Percentiles rank a stretch among this genome's conserved stretches.
Evolutionary conservation across 2,888 invertebrate genomes (phyloP).

Genomic region (Heliconius aoede): DNA sequence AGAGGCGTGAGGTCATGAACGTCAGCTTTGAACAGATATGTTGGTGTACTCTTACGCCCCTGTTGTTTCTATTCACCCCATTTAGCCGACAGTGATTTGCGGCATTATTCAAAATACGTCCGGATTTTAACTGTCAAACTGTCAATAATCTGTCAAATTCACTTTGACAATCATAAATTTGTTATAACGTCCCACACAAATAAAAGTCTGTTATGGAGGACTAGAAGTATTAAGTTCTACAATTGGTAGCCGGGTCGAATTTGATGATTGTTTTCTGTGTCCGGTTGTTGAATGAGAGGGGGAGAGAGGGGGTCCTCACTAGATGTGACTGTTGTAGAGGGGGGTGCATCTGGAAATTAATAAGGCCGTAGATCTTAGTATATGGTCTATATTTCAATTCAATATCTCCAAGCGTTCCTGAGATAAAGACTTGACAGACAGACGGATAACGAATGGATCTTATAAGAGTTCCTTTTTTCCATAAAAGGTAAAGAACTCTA

Average conservation of each 20-base stretch:
- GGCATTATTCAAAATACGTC: conserved; percentile 1
- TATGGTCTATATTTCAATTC: no score
- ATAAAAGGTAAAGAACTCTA: no score
- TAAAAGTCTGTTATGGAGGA: conserved; percentile 54
- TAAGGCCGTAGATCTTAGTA: no score
- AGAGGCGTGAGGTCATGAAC: no score
- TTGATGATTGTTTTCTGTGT: conserved; percentile 60
- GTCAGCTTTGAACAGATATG: no score
- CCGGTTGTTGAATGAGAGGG: conserved; percentile 67
- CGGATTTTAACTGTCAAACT: conserved; percentile 8
- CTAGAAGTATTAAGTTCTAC: conserved; percentile 66
- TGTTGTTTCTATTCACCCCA: no score
- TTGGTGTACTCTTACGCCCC: no score
- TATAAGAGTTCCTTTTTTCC: no score
- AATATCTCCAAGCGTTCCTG: no score
- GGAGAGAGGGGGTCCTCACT: conserved; percentile 74
- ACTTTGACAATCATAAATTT: conserved; percentile 43
- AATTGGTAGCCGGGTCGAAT: conserved; percentile 67
- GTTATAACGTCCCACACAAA: conserved; percentile 53
- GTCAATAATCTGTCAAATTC: neutral
- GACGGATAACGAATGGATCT: no score
- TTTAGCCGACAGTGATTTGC: neutral
- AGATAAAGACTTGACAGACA: no score
- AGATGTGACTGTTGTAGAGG: conserved; percentile 72
- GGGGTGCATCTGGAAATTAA: conserved; percentile 60